Conservation (phyloP, 2,888 invertebrate genomes). For the Nomada fucata region DNA sequence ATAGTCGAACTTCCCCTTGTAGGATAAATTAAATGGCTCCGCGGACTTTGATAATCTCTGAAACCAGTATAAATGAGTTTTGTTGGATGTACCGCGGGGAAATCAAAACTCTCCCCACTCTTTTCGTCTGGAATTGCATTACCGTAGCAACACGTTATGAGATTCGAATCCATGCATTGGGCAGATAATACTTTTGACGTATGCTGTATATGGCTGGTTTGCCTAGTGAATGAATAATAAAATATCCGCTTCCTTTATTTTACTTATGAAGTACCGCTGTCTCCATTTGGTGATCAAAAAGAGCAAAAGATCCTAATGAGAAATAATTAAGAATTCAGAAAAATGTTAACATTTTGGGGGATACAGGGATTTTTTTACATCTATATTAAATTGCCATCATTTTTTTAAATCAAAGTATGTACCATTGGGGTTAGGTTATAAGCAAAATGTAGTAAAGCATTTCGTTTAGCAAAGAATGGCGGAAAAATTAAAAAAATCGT, state of each 20-base stretch:
- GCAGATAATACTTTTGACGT: slow-evolving; percentile 56
- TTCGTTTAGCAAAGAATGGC: too few species aligned
- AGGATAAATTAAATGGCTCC: slow-evolving; percentile 74
- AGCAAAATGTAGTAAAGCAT: too few species aligned
- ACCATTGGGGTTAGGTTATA: too few species aligned
- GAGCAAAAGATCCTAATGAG: too few species aligned
- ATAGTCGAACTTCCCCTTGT: slow-evolving; percentile 67
- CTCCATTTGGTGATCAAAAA: too few species aligned
- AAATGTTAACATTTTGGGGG: neutral
- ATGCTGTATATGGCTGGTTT: neutral
- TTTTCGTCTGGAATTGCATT: slow-evolving; percentile 58
- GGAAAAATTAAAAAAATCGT: too few species aligned
- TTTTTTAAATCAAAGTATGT: too few species aligned
- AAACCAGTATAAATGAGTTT: slow-evolving; percentile 78
- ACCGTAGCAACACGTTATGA: slow-evolving; percentile 58
- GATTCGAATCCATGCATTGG: slow-evolving; percentile 52
- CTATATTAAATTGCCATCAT: too few species aligned
- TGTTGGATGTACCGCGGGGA: slow-evolving; percentile 76
- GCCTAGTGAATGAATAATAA: slow-evolving; percentile 13
- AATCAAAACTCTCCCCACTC: slow-evolving; percentile 74
- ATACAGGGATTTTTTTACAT: too few species aligned
- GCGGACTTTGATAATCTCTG: slow-evolving; percentile 73
- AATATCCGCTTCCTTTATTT: neutral
- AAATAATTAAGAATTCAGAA: too few species aligned
- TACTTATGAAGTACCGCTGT: too few species aligned